Evolutionary conservation across 2,113 vertebrate genomes (phyloP), one percentile per base, ranked within the genome.

Genomic region (Corythornis cristatus): DNA sequence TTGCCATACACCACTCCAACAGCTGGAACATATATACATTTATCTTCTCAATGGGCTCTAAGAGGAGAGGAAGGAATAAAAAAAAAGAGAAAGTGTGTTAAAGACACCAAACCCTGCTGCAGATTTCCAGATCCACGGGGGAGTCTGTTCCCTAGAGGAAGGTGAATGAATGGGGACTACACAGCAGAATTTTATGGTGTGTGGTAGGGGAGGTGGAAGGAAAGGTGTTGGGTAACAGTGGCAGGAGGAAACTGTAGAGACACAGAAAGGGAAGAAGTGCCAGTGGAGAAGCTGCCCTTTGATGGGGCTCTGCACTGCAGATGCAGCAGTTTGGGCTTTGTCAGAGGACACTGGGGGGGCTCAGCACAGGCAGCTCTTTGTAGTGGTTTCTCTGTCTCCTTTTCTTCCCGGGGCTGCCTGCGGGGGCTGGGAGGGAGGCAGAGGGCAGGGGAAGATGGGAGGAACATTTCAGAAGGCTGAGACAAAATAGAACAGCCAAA

Each of bases 291-390:
- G 50, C 71, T 65, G 80, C 33, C 43, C 90, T 75, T 90, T 43
- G 20, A 6, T 11, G 2, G 43, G 88, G 73, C 86, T 87, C 57
- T 67, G 79, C 72, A 33, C 81, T 88, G 65, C 86, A 91, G 76
- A 71, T 22, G 58, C 33, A 67, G 72, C 72, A 26, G 1, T 50
- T 87, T 68, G 31, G 45, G 66, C 67, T 40, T 6, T 8, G 22
- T n/a, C 37, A 18, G 33, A 54, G 90, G 66, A 21, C 7, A 4
- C 22, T 43, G 75, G 14, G 48, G 78, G 50, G 33, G 43, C 20
- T n/a, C 74, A 73, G 50, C 64, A 96, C 93, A 96, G 82, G 66
- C 76, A 3, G 54, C 48, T 53, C 89, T 96, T 96, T 97, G 94
- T 97, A 75, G 73, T 28, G 53, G 12, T 21, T 57, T 17, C 78